phyloP scores from a whole-genome alignment of 2,797 vertebrate species.

The Myotis findleyi region DNA sequence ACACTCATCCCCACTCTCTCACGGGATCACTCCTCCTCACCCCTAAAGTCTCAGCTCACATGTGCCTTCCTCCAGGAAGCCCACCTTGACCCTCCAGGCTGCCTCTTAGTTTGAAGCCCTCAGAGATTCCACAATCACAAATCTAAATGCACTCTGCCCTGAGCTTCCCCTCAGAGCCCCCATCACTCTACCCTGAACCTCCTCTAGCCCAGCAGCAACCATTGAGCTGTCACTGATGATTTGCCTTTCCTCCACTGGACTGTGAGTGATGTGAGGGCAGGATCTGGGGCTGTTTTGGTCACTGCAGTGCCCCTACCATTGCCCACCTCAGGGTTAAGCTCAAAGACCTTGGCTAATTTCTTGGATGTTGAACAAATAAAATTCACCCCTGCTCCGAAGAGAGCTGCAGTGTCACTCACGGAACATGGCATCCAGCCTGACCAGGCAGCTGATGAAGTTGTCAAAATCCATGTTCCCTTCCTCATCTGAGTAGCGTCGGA shows the following conservation, averaged over 20 bases:
- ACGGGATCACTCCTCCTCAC: not conserved
- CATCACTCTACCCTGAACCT: not conserved
- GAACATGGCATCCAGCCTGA: constrained; percentile 96
- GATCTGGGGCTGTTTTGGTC: not conserved
- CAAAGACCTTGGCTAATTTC: not conserved
- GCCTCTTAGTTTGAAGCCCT: not conserved
- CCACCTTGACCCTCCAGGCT: not conserved
- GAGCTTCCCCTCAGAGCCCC: not conserved
- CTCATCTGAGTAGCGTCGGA: constrained; percentile 92
- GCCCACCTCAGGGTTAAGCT: not conserved
- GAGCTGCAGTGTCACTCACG: constrained; percentile 87
- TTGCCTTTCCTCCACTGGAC: not conserved
- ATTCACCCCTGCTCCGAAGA: not conserved
- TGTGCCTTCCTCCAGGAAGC: not conserved
- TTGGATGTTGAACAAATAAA: not conserved
- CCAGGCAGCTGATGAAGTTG: constrained; percentile 94
- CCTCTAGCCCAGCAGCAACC: not conserved
- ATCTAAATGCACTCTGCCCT: not conserved
- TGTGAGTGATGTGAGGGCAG: not conserved
- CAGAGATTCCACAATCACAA: not conserved
- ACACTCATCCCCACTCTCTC: not conserved
- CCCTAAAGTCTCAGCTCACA: not conserved
- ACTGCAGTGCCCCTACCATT: not conserved
- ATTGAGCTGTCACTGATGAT: not conserved
- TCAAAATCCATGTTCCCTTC: constrained; percentile 93